A percentile compares a stretch with the other conserved stretches of the same genome.
Evolutionary conservation across 1,140 invertebrate genomes (phyloP).

Genomic region (Drosophila kohkoa): DNA sequence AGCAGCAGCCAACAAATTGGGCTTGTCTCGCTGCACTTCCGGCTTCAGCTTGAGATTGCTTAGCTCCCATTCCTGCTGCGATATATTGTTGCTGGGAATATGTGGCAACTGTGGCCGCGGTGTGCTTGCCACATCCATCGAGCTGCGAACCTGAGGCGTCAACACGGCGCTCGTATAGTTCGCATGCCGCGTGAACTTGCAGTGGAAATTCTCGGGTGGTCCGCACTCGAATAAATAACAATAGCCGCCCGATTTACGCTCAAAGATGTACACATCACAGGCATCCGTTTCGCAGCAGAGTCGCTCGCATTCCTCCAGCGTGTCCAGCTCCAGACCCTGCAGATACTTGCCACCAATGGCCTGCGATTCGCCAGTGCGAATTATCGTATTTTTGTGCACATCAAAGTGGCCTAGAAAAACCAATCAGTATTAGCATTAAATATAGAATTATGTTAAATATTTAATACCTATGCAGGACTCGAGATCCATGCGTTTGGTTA

Average conservation of each 20-base stretch:
- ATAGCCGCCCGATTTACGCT: slow-evolving; percentile 95
- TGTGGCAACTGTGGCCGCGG: slow-evolving; percentile 66
- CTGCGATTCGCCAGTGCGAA: slow-evolving; percentile 94
- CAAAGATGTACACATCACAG: slow-evolving; percentile 96
- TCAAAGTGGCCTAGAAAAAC: slow-evolving; percentile 90
- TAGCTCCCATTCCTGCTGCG: slow-evolving; percentile 92
- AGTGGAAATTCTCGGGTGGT: slow-evolving; percentile 94
- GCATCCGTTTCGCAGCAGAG: slow-evolving; percentile 94
- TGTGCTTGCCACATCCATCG: slow-evolving; percentile 56
- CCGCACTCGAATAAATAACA: slow-evolving; percentile 97
- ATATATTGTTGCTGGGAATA: slow-evolving; percentile 73
- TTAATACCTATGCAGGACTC: slow-evolving; percentile 79
- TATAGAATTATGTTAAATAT: slow-evolving; percentile 31
- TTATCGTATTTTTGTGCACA: slow-evolving; percentile 95
- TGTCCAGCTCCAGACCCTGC: slow-evolving; percentile 92
- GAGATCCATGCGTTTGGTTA: slow-evolving; percentile 81
- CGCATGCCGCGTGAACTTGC: slow-evolving; percentile 95
- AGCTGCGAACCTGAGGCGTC: slow-evolving; percentile 79
- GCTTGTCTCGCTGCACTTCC: slow-evolving; percentile 66
- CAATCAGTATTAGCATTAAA: neutral
- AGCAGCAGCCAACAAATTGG: slow-evolving; percentile 15
- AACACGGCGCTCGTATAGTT: slow-evolving; percentile 96
- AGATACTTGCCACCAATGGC: slow-evolving; percentile 95
- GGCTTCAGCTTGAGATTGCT: slow-evolving; percentile 85
- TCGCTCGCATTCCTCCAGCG: slow-evolving; percentile 92